Percentiles rank a stretch among this genome's conserved stretches.
phyloP scores from a whole-genome alignment of 2,888 invertebrate species.

The Cephus rjabovi region DNA sequence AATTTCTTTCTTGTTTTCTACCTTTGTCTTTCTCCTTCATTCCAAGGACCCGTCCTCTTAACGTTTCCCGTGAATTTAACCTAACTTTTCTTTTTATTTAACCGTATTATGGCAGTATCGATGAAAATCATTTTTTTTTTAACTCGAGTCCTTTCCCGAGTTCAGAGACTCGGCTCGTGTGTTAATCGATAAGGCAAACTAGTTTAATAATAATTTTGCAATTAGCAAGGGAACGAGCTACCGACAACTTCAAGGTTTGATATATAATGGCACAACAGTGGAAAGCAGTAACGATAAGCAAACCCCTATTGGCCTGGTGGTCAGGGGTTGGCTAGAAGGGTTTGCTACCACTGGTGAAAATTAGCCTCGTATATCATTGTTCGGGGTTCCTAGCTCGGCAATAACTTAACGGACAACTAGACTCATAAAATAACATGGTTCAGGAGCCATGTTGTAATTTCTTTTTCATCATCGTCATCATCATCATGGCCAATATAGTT shows the following conservation, averaged over 20 bases:
- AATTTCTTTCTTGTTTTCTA: constrained; percentile 2
- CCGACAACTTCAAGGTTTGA: not conserved
- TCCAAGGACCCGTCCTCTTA: not conserved
- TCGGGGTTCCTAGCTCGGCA: constrained; percentile 47
- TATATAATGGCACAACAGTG: not conserved
- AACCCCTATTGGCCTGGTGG: not conserved
- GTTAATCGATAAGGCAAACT: not conserved
- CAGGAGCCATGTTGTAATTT: constrained; percentile 14
- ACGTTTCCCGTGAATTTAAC: not conserved
- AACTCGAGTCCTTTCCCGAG: not conserved
- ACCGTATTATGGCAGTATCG: not conserved
- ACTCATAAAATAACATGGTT: constrained; percentile 44
- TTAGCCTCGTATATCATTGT: constrained; percentile 54
- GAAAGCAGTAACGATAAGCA: not conserved
- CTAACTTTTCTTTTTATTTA: not conserved
- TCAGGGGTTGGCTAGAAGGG: not conserved
- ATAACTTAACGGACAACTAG: constrained; percentile 50
- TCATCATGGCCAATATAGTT: not conserved
- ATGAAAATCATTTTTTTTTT: not conserved
- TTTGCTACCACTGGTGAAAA: constrained; percentile 38
- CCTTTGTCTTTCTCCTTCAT: not conserved
- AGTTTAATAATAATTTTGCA: not conserved
- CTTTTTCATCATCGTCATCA: not conserved
- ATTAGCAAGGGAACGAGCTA: not conserved
- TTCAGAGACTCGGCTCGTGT: not conserved